Base-by-base conservation (phyloP, 2,888 invertebrate genomes). In the Uropetala carovei region DNA sequence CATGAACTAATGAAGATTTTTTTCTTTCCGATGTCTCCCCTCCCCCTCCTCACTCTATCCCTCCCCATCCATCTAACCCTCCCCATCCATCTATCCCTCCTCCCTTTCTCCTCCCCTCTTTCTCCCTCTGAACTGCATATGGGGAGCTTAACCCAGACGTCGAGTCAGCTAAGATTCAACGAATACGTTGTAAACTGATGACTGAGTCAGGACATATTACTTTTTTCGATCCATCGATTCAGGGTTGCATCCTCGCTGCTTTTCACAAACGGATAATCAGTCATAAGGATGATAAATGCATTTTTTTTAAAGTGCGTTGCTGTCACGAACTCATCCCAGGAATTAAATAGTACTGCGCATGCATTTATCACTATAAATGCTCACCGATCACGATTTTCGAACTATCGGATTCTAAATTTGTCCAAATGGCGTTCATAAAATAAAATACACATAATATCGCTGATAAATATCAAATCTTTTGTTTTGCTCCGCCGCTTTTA, bases 71-170 rank as follows among this genome's bases (percentile, higher is more conserved):
- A 1, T 43, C 43, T 43, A 5, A 3, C 43, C 43, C 43, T 43
- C 1, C 43, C 43, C 43, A n/a, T n/a, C 43, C 43, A 1, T 43
- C 43, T 43, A 5, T 43, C 43, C 43, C 43, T 43, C 1, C 43
- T 5, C 43, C 5, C 43, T 5, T 43, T 43, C 43, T 43, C 43
- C 43, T 5, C 14, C 64, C 64, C 64, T 7, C 59, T 59, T 58
- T 58, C 58, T 30, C 89, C 30, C 43, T 64, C 64, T 43, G 64
- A 68, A 83, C 43, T 89, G 89, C 89, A 89, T 64, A 89, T 89
- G 89, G 64, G 86, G 86, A 86, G 86, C 60, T 89, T 89, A 89
- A 60, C 89, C 64, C 89, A 89, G 89, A 89, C 89, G 89, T 64
- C 43, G 89, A 89, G 30, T 89, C 89, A 89, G 89, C 89, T 18